Evolutionary conservation across 1,140 invertebrate species (phyloP), one percentile per base, ranked within the genome.

Genomic region (Caenorhabditis latens): DNA sequence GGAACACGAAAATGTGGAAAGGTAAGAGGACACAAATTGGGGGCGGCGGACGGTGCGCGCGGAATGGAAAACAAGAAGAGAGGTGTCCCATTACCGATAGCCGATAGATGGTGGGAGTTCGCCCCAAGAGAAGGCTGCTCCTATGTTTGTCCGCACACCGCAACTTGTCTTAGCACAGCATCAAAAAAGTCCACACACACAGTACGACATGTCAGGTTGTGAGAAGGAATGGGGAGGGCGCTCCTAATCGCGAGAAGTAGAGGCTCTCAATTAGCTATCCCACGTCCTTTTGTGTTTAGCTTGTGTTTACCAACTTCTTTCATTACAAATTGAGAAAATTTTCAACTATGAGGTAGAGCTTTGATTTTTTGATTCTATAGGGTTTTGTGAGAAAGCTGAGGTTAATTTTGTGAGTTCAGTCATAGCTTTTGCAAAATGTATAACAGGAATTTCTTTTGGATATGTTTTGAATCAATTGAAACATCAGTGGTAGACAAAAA

Each of bases 141-240:
- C 71, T 79, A 48, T 79, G 71, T 79, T 79, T 79, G 71, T 79
- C 71, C 71, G 71, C 71, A 79, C 71, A 79, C 71, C 71, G 71
- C 71, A 79, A 79, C 71, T 79, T 79, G 71, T 79, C 71, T 79
- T 79, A 48, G 71, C 46, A 79, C n/a, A 53, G 71, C 71, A 79
- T 79, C 71, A 79, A 79, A 79, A 79, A 79, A 79, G 71, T 79
- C 71, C 71, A 79, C 71, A 79, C 71, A 79, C 71, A 79, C 71
- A 79, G 71, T 79, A 79, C 71, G 71, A 79, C 71, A 79, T 79
- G 71, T 79, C 71, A 79, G 71, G 71, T 79, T 79, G 71, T 79
- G 32, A 6, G 40, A 79, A 79, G 65, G 65, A 71, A 32, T 71
- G 65, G 61, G 61, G n/a, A 8, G 43, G 71, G 71, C 71, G 71